phyloP scores from a whole-genome alignment of 2,888 invertebrate genomes.

The Hermodice carunculata region DNA sequence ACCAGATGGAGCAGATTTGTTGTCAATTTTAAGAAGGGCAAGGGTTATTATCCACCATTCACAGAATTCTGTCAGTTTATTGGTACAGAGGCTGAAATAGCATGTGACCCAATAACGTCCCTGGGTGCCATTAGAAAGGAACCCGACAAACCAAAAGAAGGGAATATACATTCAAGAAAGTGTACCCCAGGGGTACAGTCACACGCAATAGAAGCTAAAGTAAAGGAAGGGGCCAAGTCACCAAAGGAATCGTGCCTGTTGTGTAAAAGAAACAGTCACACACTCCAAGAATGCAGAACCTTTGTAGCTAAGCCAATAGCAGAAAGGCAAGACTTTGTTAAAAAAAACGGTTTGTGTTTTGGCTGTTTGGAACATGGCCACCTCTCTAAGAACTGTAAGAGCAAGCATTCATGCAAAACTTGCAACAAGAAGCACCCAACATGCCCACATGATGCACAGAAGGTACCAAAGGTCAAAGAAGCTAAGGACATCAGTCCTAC shows the following conservation, averaged over 20 bases:
- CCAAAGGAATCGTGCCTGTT: neutral
- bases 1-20: conserved; percentile 29
- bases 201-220: no score
- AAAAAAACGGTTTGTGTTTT: conserved; percentile 38
- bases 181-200: no score
- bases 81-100: conserved; percentile 33
- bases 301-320: neutral
- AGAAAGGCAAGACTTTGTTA: conserved; percentile 10
- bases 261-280: neutral
- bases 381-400: conserved; percentile 33
- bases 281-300: neutral
- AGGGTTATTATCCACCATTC: conserved; percentile 25
- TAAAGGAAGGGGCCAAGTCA: no score
- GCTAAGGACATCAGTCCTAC: no score
- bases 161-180: no score
- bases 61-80: conserved; percentile 34
- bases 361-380: conserved; percentile 43
- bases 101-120: conserved; percentile 37
- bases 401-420: conserved; percentile 9
- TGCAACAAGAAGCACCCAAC: no score
- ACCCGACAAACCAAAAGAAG: neutral
- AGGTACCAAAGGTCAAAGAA: no score
- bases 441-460: no score
- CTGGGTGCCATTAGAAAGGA: conserved; percentile 1
- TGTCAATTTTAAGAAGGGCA: conserved; percentile 14